Evolutionary conservation across 2,888 invertebrate genomes (phyloP), one percentile per base, ranked within the genome.

Genomic region (Physocephala rufipes): DNA sequence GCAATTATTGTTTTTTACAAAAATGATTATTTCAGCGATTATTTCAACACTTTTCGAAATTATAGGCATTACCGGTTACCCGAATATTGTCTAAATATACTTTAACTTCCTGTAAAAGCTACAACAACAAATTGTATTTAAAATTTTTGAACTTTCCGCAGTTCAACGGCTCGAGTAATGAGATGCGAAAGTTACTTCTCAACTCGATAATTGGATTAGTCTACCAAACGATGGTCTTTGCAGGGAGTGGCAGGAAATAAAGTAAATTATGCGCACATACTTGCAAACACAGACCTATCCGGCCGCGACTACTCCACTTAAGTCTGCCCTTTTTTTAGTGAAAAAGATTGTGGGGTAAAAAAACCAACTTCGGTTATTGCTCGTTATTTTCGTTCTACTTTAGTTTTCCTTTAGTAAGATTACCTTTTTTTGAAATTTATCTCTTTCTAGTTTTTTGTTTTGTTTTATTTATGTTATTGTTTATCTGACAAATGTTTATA

Each of bases 161-260:
- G 28, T 28, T 64, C 49, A 49, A 53, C 30, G 51, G 36, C 36
- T 53, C 30, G 21, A 21, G 66, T 12, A 7, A 19, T 30, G 24
- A 47, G 26, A 13, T 43, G 36, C 43, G 49, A 66, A 49, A 49
- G 24, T 65, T 70, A 16, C 64, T 66, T 72, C 70, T 72, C 70
- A 68, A 47, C 66, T 45, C 51, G 67, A 51, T 74, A 74, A 74
- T 74, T 74, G 68, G 74, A 74, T 74, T 74, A 70, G 67, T 63
- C 47, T 64, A 67, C 59, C 64, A 28, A n/a, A n/a, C n/a, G n/a
- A n/a, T n/a, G n/a, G n/a, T n/a, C n/a, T 43, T 53, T 30, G 26
- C 15, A 5, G 58, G 58, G 28, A 58, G 58, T 24, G 58, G 26
- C 58, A 58, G 24, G 58, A 21, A 58, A 28, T 5, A 26, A 26